phyloP scores from a whole-genome alignment of 2,113 vertebrate species.

The Craseonycteris thonglongyai region DNA sequence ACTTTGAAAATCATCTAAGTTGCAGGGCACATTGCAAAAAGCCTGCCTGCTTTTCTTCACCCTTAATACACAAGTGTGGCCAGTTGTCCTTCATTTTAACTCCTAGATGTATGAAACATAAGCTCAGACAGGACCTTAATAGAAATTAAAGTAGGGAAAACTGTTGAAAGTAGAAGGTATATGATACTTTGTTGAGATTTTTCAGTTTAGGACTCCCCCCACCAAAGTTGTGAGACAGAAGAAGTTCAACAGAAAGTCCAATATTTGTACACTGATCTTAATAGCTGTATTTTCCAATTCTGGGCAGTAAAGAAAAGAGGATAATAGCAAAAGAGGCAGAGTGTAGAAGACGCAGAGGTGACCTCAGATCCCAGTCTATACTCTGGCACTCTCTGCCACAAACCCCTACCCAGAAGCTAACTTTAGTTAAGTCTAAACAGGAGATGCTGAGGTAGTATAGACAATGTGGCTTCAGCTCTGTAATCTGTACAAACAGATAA shows the following conservation, averaged over 20 bases:
- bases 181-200: background rate
- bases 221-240: background rate
- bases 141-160: conserved; percentile 17
- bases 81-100: conserved; percentile 10
- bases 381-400: background rate
- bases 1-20: conserved; percentile 46
- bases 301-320: background rate
- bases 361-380: background rate
- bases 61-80: background rate
- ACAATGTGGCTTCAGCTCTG: background rate
- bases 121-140: background rate
- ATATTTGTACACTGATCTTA: background rate
- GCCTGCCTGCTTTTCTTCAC: background rate
- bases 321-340: background rate
- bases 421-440: background rate
- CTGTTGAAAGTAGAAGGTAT: background rate
- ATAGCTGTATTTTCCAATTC: background rate
- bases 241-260: background rate
- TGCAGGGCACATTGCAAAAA: background rate
- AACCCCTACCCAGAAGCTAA: background rate
- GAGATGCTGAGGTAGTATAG: background rate
- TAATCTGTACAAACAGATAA: background rate
- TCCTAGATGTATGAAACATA: background rate
- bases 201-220: background rate
- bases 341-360: background rate